Evolutionary conservation across 2,113 vertebrate species (phyloP), one percentile per base, ranked within the genome.

Genomic region (Apistogramma diplotaenia): DNA sequence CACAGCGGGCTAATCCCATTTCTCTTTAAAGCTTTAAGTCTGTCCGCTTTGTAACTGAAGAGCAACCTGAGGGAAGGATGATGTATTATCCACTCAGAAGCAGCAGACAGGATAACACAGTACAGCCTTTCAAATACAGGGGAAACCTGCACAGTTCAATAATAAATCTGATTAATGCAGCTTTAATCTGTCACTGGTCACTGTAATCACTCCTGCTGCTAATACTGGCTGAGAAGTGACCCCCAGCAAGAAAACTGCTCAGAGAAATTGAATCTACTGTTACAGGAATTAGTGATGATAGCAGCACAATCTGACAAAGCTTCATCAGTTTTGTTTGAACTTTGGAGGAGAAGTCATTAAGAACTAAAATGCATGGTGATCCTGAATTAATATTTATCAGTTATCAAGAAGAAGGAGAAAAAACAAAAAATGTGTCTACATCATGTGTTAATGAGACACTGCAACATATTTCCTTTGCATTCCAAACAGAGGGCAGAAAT

Each of bases 331-430:
- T 40, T 2, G 37, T 11, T 13, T 40, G 37, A 40, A 40, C 37
- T 40, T 12, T 40, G 4, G 37, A 43, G 13, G 13, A 43, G 13
- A 43, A 13, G 40, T 43, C 1, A 43, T 43, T 43, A 43, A 43
- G 12, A 13, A 12, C 12, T 13, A 43, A 43, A 43, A 43, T 13
- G 40, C 43, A 4, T 16, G 43, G 16, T 16, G 15, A 46, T 46
- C 43, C 43, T 40, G 37, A 3, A 40, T 40, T 13, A 12, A 40
- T 3, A 35, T 12, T 13, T 12, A 19, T 3, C 7, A 51, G 6
- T 19, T 51, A 51, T 18, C 18, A 51, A 21, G 51, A n/a, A n/a
- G 49, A 8, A 6, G 0, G 16, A 49, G 46, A 49, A 19, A 51
- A 51, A 19, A 2, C 18, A 51, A 8, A 51, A 51, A 0, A 8